A percentile compares a stretch with the other conserved stretches of the same genome.
Evolutionary conservation across 1,140 invertebrate species (phyloP).

Genomic region (Asbolus verrucosus): DNA sequence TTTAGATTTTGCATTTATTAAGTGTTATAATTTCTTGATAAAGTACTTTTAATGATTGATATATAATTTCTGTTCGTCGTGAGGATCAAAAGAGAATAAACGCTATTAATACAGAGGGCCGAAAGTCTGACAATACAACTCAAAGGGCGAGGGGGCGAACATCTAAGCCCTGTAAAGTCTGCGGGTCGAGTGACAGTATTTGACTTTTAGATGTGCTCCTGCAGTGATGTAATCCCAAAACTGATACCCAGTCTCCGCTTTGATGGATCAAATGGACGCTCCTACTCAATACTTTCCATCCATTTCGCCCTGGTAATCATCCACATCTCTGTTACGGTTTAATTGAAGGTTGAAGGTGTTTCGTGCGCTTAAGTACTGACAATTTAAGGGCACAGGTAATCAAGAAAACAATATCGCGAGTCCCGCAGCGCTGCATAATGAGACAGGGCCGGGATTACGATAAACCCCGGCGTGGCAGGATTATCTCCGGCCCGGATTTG

Average conservation of each 20-base stretch:
- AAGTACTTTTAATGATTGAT: too few species aligned
- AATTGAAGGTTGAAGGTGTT: conserved; percentile 28
- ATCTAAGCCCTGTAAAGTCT: conserved; percentile 50
- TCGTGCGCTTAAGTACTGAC: conserved; percentile 13
- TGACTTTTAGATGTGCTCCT: conserved; percentile 60
- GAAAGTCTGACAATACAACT: conserved; percentile 19
- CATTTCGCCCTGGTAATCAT: conserved; percentile 5
- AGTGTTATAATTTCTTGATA: too few species aligned
- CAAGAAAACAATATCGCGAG: conserved; percentile 62
- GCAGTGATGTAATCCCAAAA: conserved; percentile 46
- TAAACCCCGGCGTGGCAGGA: conserved; percentile 52
- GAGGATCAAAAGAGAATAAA: neutral
- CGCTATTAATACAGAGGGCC: conserved; percentile 19
- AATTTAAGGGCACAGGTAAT: conserved; percentile 56
- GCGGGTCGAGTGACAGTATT: conserved; percentile 57
- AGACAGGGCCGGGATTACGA: conserved; percentile 52
- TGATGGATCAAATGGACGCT: conserved; percentile 15
- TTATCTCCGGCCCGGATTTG: conserved; percentile 55
- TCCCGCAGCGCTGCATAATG: conserved; percentile 61
- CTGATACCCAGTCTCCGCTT: conserved; percentile 25
- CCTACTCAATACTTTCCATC: conserved; percentile 4
- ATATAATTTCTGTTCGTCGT: neutral
- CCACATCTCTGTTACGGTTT: conserved; percentile 15
- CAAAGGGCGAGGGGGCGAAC: conserved; percentile 44
- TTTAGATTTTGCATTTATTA: too few species aligned